These are phyloP conservation scores for Castor canadensis DNA, from an alignment of 2,113 vertebrate species.

Conservation along the genomic window DNA sequence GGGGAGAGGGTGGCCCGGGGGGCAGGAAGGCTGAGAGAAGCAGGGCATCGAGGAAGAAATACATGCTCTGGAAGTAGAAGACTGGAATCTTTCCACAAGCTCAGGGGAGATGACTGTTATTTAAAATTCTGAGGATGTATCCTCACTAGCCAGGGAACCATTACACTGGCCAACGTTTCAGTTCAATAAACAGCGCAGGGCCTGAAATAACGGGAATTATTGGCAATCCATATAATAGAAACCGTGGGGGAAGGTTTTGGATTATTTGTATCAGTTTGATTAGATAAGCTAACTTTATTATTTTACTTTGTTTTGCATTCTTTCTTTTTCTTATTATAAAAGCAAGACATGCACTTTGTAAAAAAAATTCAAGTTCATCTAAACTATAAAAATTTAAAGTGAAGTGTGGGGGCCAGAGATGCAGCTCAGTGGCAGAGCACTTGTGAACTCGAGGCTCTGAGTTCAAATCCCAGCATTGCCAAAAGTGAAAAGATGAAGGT, in stretches of 20 bases:
- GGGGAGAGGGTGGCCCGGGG: not conserved
- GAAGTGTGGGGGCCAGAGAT: not conserved
- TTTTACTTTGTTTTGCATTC: conserved; percentile 12
- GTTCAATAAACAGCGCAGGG: not conserved
- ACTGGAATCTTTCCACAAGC: not conserved
- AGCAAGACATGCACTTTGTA: not conserved
- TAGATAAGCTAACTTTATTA: not conserved
- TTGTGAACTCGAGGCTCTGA: too few species aligned
- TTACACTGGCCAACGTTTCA: not conserved
- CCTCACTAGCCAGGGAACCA: not conserved
- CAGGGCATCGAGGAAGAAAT: not conserved
- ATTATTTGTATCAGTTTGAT: not conserved
- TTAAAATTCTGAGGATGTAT: conserved; percentile 52
- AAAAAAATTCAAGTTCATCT: conserved; percentile 15
- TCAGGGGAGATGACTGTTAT: not conserved
- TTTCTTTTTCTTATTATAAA: not conserved
- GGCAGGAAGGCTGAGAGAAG: not conserved
- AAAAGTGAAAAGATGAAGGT: too few species aligned
- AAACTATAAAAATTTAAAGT: not conserved
- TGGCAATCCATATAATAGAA: not conserved
- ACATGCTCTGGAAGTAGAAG: not conserved
- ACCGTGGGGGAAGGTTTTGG: not conserved
- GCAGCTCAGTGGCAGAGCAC: too few species aligned
- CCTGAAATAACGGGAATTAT: not conserved
- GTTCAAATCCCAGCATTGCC: too few species aligned